Evolutionary conservation across 1,140 invertebrate genomes (phyloP).

Genomic region (Drosophila navojoa): DNA sequence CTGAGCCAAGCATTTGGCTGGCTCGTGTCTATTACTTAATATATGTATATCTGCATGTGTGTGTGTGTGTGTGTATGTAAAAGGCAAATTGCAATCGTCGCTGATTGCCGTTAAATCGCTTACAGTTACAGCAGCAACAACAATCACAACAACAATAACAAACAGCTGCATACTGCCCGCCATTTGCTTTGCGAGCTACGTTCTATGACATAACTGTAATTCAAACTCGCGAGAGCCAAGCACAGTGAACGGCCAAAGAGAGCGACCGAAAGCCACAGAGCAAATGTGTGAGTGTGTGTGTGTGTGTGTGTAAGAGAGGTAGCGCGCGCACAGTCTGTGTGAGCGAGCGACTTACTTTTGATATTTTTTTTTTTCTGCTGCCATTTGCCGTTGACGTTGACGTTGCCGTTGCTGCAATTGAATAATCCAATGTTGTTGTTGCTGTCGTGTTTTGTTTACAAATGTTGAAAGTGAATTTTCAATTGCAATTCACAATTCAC

Average conservation of each 20-base stretch:
- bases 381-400: slow-evolving; percentile 9
- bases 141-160: slow-evolving; percentile 37
- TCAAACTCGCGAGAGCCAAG: slow-evolving; percentile 66
- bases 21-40: slow-evolving; percentile 52
- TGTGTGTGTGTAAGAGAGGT: slow-evolving; percentile 7
- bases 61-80: slow-evolving; percentile 42
- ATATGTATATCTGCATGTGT: slow-evolving; percentile 9
- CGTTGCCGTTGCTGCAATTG: slow-evolving; percentile 47
- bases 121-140: slow-evolving; percentile 58
- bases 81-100: slow-evolving; percentile 30
- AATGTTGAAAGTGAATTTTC: slow-evolving; percentile 79
- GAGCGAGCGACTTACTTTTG: slow-evolving; percentile 74
- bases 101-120: slow-evolving; percentile 60
- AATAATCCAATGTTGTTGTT: slow-evolving; percentile 61
- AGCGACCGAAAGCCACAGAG: slow-evolving; percentile 20
- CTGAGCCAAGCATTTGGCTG: slow-evolving; percentile 21
- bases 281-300: slow-evolving; percentile 21
- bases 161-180: slow-evolving; percentile 31
- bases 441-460: slow-evolving; percentile 50
- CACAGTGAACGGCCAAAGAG: slow-evolving; percentile 36
- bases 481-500: slow-evolving; percentile 73
- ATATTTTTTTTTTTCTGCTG: slow-evolving; percentile 46
- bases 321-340: slow-evolving; percentile 24
- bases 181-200: slow-evolving; percentile 47
- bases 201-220: slow-evolving; percentile 82